Evolutionary conservation across 2,888 invertebrate species (phyloP).

Genomic region (Drosophila sordidula): DNA sequence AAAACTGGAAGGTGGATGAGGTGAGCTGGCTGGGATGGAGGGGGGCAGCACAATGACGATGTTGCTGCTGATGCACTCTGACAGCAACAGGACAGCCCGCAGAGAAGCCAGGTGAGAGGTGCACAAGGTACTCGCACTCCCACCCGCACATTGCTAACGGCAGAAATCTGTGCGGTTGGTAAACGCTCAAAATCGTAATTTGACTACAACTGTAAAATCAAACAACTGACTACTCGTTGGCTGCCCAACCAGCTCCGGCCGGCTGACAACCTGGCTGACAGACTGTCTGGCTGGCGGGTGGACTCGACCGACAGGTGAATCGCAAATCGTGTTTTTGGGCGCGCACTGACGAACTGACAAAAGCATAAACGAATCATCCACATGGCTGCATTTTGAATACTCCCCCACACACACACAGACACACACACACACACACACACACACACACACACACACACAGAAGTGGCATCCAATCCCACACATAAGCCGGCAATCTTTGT

Average conservation of each 20-base stretch:
- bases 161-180: slow-evolving; percentile 76
- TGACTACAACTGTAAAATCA: slow-evolving; percentile 79
- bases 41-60: slow-evolving; percentile 45
- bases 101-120: slow-evolving; percentile 17
- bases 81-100: slow-evolving; percentile 42
- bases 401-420: slow-evolving; percentile 24
- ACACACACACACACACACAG: slow-evolving; percentile 5
- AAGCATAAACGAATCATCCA: slow-evolving; percentile 84
- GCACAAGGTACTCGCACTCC: neutral
- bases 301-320: slow-evolving; percentile 48
- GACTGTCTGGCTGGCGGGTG: neutral
- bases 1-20: neutral
- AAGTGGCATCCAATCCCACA: neutral
- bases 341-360: slow-evolving; percentile 76
- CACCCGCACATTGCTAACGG: slow-evolving; percentile 51
- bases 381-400: slow-evolving; percentile 77
- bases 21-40: neutral
- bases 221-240: slow-evolving; percentile 69
- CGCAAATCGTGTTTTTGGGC: slow-evolving; percentile 46
- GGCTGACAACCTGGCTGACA: slow-evolving; percentile 5
- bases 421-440: neutral
- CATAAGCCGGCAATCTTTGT: neutral
- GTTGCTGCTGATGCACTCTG: slow-evolving; percentile 42
- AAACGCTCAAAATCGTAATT: slow-evolving; percentile 78
- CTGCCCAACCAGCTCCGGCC: slow-evolving; percentile 26